phyloP scores from a whole-genome alignment of 2,113 vertebrate genomes.

The Symphodus melops region DNA sequence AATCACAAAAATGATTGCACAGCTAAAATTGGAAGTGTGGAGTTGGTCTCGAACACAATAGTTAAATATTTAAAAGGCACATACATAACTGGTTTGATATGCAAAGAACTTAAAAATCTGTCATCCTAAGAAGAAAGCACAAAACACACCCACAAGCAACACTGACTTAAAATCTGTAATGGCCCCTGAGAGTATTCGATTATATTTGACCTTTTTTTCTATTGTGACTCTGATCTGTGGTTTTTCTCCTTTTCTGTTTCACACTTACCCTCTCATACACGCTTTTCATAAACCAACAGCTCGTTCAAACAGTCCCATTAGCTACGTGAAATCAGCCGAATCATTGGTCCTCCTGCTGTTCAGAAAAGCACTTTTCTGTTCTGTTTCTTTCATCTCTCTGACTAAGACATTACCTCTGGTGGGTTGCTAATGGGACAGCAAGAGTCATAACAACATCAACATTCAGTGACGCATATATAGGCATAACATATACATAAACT shows the following conservation, averaged over 20 bases:
- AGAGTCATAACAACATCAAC: neutral
- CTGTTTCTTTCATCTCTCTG: conserved; percentile 10
- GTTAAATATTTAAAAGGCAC: no score
- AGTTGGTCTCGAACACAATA: neutral
- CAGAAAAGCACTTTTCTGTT: neutral
- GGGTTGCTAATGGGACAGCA: neutral
- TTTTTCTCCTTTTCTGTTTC: neutral
- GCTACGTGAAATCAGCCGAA: conserved; percentile 12
- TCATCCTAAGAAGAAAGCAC: no score
- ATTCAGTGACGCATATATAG: conserved; percentile 1
- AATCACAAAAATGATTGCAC: no score
- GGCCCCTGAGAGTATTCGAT: no score
- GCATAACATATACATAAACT: neutral
- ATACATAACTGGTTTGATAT: neutral
- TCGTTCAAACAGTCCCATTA: neutral
- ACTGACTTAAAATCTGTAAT: neutral
- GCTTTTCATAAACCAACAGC: neutral
- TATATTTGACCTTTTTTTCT: no score
- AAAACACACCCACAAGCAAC: neutral
- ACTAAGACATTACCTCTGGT: conserved; percentile 7
- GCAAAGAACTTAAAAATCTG: neutral
- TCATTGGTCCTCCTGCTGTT: neutral
- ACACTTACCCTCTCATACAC: neutral
- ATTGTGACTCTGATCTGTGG: neutral
- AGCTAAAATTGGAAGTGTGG: neutral